Conservation (phyloP, 2,888 invertebrate genomes). For the Drosophila paramelanica region DNA sequence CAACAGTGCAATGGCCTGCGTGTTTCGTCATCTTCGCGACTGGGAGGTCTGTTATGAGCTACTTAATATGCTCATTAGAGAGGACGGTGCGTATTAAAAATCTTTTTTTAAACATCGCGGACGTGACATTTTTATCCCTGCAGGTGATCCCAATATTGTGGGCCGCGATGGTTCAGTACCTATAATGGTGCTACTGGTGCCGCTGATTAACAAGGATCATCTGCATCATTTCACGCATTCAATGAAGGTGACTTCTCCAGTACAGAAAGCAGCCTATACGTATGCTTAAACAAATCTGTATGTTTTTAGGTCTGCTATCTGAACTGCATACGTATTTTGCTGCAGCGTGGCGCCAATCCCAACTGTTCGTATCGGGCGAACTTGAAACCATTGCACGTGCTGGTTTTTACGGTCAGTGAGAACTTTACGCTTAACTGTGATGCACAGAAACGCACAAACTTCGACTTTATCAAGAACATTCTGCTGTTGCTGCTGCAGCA, state of each 20-base stretch:
- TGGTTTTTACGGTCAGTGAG: slow-evolving; percentile 90
- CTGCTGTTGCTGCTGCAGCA: slow-evolving; percentile 88
- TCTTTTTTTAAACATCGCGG: not conserved
- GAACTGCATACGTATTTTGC: slow-evolving; percentile 89
- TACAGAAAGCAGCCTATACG: no score
- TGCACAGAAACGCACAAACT: slow-evolving; percentile 88
- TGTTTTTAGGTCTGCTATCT: slow-evolving; percentile 88
- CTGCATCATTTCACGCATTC: slow-evolving; percentile 90
- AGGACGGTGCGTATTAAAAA: slow-evolving; percentile 78
- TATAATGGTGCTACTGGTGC: slow-evolving; percentile 90
- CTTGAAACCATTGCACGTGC: slow-evolving; percentile 89
- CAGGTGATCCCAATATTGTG: slow-evolving; percentile 89
- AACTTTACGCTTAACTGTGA: slow-evolving; percentile 89
- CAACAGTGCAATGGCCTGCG: slow-evolving; percentile 89
- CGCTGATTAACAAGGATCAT: slow-evolving; percentile 90
- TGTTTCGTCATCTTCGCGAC: slow-evolving; percentile 89
- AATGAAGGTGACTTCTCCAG: slow-evolving; percentile 87
- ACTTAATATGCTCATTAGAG: slow-evolving; percentile 85
- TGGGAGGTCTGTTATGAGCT: slow-evolving; percentile 87
- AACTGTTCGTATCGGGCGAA: slow-evolving; percentile 90
- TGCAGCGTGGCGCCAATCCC: slow-evolving; percentile 90
- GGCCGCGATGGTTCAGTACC: slow-evolving; percentile 90
- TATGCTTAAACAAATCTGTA: no score
- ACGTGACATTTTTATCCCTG: not conserved
- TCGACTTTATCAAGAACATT: slow-evolving; percentile 90